These are phyloP conservation scores for Alfaro cultratus DNA, from an alignment of 2,797 vertebrate species.

Conservation along the genomic window DNA sequence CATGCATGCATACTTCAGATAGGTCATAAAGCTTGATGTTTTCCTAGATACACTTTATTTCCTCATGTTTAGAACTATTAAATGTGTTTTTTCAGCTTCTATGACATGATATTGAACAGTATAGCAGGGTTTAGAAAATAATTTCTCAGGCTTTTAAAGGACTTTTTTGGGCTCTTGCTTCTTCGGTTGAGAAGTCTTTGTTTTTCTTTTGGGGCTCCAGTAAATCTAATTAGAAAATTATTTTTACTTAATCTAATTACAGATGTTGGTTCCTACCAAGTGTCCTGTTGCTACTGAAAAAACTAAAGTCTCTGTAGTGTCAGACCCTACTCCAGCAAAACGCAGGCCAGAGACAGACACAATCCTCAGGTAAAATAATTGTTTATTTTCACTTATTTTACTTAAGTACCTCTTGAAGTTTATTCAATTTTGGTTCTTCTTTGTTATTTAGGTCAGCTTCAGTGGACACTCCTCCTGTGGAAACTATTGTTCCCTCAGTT, in stretches of 20 bases:
- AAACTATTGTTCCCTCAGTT: conserved; percentile 59
- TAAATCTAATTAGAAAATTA: background rate
- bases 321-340: conserved; percentile 38
- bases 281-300: conserved; percentile 55
- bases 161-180: background rate
- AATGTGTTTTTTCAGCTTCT: background rate
- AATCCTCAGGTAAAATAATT: conserved; percentile 65
- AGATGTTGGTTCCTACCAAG: conserved; percentile 79
- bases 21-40: background rate
- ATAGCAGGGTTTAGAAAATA: background rate
- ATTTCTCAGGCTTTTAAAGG: background rate
- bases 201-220: background rate
- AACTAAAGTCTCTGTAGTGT: conserved; percentile 20
- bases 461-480: conserved; percentile 59
- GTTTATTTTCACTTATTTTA: background rate
- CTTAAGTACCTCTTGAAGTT: background rate
- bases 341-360: conserved; percentile 56
- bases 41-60: background rate
- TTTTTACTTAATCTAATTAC: conserved; percentile 20
- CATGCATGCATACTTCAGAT: background rate
- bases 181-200: background rate
- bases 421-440: background rate
- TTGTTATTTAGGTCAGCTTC: conserved; percentile 67
- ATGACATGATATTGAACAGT: background rate
- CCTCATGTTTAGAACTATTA: background rate